Conservation (phyloP, 2,113 vertebrate genomes). For the Sorex fumeus region DNA sequence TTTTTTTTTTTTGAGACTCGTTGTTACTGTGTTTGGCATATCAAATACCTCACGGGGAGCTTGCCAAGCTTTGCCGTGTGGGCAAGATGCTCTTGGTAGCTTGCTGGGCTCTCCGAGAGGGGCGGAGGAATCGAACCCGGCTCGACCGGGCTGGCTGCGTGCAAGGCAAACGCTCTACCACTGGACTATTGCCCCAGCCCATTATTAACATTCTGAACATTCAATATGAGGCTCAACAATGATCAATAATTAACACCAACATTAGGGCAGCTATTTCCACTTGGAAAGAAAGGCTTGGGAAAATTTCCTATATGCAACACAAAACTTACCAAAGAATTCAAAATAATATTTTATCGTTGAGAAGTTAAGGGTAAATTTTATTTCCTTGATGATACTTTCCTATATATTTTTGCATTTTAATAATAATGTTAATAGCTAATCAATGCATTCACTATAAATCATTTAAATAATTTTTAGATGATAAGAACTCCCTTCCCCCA, state of each 20-base stretch:
- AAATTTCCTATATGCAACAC: background rate
- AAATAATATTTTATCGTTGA: background rate
- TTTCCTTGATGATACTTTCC: background rate
- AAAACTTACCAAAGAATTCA: background rate
- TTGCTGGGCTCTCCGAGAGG: too few species aligned
- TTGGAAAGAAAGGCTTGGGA: background rate
- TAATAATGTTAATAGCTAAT: background rate
- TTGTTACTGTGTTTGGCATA: too few species aligned
- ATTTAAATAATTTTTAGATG: background rate
- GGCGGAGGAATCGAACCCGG: too few species aligned
- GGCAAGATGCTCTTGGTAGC: too few species aligned
- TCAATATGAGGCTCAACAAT: background rate
- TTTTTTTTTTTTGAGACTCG: too few species aligned
- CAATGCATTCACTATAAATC: background rate
- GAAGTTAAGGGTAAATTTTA: constrained; percentile 16
- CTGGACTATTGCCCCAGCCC: too few species aligned
- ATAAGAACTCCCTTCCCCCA: background rate
- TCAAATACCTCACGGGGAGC: too few species aligned
- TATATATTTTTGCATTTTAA: background rate
- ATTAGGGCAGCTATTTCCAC: background rate
- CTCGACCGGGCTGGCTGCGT: too few species aligned
- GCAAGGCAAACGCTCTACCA: too few species aligned
- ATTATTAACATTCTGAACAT: too few species aligned
- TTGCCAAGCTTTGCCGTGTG: too few species aligned
- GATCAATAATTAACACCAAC: background rate